phyloP scores from a whole-genome alignment of 2,113 vertebrate species.

The Vimba vimba region DNA sequence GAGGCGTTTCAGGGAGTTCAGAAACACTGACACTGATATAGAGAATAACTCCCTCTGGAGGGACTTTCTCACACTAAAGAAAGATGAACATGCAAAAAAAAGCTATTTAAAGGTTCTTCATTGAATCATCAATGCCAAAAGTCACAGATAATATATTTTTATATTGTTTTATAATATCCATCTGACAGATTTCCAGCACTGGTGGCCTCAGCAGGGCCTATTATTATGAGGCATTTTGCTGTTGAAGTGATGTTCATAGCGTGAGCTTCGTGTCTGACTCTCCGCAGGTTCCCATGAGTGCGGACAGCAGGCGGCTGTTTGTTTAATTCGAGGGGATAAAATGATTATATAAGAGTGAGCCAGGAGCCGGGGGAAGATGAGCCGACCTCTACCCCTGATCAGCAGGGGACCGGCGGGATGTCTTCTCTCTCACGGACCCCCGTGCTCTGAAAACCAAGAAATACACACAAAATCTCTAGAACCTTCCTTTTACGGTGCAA shows the following conservation, averaged over 20 bases:
- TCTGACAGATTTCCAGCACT: too few relatives aligned
- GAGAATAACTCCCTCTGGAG: too few relatives aligned
- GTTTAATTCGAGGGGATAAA: slow-evolving; percentile 38
- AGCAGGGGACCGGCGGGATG: slow-evolving; percentile 39
- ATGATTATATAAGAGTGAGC: slow-evolving; percentile 46
- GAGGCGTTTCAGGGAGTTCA: too few relatives aligned
- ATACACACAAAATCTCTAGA: slow-evolving; percentile 30
- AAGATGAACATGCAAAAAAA: too few relatives aligned
- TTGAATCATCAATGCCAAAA: neutral
- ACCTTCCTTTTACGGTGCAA: neutral
- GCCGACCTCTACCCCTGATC: slow-evolving; percentile 36
- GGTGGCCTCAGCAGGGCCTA: neutral
- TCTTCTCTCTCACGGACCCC: slow-evolving; percentile 48
- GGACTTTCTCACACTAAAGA: too few relatives aligned
- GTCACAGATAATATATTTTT: neutral
- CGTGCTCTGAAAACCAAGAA: slow-evolving; percentile 24
- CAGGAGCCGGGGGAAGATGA: slow-evolving; percentile 47
- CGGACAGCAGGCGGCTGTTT: slow-evolving; percentile 47
- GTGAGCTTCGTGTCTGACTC: slow-evolving; percentile 1
- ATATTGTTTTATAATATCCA: neutral
- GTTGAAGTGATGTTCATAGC: slow-evolving; percentile 1
- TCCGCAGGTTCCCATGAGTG: slow-evolving; percentile 40
- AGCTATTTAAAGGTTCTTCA: too few relatives aligned
- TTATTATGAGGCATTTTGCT: neutral
- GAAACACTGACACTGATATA: too few relatives aligned